A percentile compares a stretch with the other conserved stretches of the same genome.
phyloP scores from a whole-genome alignment of 2,113 vertebrate species.

The Alouatta palliata region DNA sequence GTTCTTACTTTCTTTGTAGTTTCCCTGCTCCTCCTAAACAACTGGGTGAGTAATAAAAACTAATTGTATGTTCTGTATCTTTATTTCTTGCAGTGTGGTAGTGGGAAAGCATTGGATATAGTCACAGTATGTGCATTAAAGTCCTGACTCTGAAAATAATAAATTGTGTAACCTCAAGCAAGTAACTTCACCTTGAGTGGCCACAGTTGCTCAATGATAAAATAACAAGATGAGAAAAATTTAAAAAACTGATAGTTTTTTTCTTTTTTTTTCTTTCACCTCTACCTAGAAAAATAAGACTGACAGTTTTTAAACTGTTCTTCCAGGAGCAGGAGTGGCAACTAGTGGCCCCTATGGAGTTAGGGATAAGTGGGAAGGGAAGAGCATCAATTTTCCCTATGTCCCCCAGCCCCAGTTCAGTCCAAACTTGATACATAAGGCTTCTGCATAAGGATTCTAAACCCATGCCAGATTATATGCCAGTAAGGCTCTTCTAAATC shows the following conservation, averaged over 20 bases:
- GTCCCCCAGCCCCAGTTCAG: fast-evolving
- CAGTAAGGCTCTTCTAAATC: background rate
- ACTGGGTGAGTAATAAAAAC: constrained; percentile 80
- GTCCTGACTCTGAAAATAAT: background rate
- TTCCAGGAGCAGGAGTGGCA: background rate
- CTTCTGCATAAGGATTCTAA: background rate
- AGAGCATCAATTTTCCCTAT: background rate
- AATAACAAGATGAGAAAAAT: background rate
- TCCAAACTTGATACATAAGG: background rate
- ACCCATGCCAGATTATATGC: background rate
- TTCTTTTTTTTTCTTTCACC: no score
- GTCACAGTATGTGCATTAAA: background rate
- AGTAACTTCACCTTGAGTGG: background rate
- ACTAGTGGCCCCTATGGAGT: background rate
- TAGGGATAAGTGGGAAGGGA: background rate
- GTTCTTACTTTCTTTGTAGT: constrained; percentile 66
- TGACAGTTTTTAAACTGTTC: background rate
- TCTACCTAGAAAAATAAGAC: background rate
- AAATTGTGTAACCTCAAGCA: background rate
- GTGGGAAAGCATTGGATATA: background rate
- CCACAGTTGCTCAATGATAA: background rate
- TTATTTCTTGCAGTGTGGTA: background rate
- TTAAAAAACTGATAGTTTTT: background rate
- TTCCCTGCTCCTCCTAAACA: constrained; percentile 67
- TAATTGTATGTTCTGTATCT: background rate